A percentile compares a stretch with the other conserved stretches of the same genome.
Conservation (phyloP, 2,888 invertebrate genomes). For the Lutraria lutraria region DNA sequence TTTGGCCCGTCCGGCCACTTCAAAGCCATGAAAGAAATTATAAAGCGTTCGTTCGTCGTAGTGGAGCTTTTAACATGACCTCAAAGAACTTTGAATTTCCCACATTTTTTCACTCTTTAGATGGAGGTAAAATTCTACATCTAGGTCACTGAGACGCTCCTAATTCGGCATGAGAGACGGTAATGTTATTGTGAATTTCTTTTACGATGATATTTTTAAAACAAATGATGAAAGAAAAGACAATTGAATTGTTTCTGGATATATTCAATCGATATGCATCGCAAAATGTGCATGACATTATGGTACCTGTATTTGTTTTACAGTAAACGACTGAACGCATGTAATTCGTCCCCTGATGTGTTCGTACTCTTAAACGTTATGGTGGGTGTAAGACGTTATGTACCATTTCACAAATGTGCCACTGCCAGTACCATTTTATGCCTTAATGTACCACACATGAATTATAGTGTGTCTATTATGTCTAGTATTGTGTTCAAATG, state of each 20-base stretch:
- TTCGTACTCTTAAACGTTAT: background rate
- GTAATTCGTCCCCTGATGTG: background rate
- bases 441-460: no score
- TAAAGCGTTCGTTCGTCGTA: no score
- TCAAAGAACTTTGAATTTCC: background rate
- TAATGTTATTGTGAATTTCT: background rate
- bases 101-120: background rate
- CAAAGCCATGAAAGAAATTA: no score
- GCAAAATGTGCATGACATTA: background rate
- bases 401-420: no score
- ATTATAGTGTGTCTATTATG: no score
- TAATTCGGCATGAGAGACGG: background rate
- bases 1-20: no score
- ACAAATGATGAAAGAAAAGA: background rate
- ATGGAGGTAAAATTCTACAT: background rate
- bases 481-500: no score
- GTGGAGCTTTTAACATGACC: no score
- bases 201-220: background rate
- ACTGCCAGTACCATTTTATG: no score
- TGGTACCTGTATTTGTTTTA: background rate
- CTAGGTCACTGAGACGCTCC: conserved; percentile 21
- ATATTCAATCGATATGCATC: background rate
- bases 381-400: no score
- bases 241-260: background rate
- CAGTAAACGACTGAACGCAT: background rate